These are phyloP conservation scores for Monopis laevigella DNA, from an alignment of 2,888 invertebrate species.

Conservation along the genomic window DNA sequence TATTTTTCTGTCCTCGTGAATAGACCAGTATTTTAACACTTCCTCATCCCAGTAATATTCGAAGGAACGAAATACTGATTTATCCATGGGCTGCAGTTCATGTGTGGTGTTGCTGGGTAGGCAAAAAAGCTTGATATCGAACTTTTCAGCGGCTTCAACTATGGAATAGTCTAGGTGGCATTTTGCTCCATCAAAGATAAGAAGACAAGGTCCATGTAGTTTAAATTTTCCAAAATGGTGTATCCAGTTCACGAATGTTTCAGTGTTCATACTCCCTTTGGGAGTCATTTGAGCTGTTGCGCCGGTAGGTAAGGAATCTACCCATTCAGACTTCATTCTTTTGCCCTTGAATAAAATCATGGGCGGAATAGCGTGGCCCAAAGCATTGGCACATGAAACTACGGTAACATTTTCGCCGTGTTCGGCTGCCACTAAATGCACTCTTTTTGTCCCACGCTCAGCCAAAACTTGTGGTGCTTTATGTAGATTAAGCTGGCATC, in stretches of 20 bases:
- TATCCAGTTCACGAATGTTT: neutral
- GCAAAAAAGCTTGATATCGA: slow-evolving; percentile 27
- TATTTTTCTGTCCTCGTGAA: slow-evolving; percentile 22
- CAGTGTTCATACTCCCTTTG: neutral
- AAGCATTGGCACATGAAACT: slow-evolving; percentile 15
- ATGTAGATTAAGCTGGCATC: neutral
- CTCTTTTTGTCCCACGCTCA: slow-evolving; percentile 1
- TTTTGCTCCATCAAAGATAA: too few relatives aligned
- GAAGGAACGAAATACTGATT: neutral
- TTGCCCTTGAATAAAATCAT: slow-evolving; percentile 15
- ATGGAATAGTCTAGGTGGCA: slow-evolving; percentile 27
- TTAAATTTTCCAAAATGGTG: slow-evolving; percentile 26
- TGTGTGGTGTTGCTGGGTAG: slow-evolving; percentile 23
- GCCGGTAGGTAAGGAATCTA: too few relatives aligned
- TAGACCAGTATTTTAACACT: slow-evolving; percentile 25
- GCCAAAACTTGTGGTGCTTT: slow-evolving; percentile 10
- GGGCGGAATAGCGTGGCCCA: slow-evolving; percentile 14
- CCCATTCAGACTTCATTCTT: slow-evolving; percentile 17
- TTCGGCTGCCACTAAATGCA: slow-evolving; percentile 19
- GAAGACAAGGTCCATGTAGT: too few relatives aligned
- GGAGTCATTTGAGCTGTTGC: too few relatives aligned
- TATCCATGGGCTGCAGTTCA: neutral
- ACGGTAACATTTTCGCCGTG: slow-evolving; percentile 19
- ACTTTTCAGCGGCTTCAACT: slow-evolving; percentile 25
- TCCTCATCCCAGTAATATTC: slow-evolving; percentile 30